These are phyloP conservation scores for Epinotia bilunana DNA, from an alignment of 2,888 invertebrate genomes.

Conservation along the genomic window DNA sequence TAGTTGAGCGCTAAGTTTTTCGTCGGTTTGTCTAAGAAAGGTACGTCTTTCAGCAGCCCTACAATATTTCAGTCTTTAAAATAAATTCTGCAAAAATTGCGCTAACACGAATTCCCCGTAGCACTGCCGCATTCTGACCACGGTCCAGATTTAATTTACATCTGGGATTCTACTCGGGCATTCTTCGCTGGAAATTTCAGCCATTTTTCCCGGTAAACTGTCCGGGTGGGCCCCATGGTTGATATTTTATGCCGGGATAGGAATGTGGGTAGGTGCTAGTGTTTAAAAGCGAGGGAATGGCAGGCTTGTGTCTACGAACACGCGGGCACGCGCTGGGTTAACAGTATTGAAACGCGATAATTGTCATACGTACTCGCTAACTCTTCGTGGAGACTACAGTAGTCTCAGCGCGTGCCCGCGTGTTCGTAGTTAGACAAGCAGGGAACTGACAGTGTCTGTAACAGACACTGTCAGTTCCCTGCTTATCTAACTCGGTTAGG, in stretches of 20 bases:
- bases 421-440: too few species aligned
- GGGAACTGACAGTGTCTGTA: too few species aligned
- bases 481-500: too few species aligned
- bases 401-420: too few species aligned
- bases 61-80: slow-evolving; percentile 5
- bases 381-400: too few species aligned
- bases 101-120: slow-evolving; percentile 52
- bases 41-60: not conserved
- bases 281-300: slow-evolving; percentile 21
- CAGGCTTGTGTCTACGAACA: slow-evolving; percentile 5
- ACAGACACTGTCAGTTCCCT: too few species aligned
- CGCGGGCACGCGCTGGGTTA: not conserved
- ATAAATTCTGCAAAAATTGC: slow-evolving; percentile 42
- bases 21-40: not conserved
- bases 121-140: slow-evolving; percentile 55
- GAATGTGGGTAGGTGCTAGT: slow-evolving; percentile 28
- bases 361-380: too few species aligned
- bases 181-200: slow-evolving; percentile 49
- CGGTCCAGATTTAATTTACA: slow-evolving; percentile 62
- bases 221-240: slow-evolving; percentile 44
- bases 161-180: slow-evolving; percentile 49
- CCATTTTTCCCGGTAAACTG: slow-evolving; percentile 47
- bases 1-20: too few species aligned
- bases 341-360: not conserved
- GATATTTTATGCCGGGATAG: slow-evolving; percentile 44